These are phyloP conservation scores for Paragorgia papillata DNA, from an alignment of 92 coral and sea anemone species.

Conservation along the genomic window DNA sequence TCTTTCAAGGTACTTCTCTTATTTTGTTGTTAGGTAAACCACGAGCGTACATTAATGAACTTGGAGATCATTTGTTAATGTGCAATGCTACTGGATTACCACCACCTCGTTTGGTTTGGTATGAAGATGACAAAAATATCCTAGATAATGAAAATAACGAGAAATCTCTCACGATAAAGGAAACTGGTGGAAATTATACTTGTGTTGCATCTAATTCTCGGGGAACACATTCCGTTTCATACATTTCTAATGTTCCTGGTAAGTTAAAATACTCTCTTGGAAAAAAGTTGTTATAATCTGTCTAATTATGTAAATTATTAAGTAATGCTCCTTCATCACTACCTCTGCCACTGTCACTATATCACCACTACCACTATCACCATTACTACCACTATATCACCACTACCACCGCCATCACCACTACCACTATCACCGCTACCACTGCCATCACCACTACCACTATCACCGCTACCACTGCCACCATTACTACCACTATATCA, in stretches of 20 bases:
- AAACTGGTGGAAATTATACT: constrained; percentile 65
- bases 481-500: no score
- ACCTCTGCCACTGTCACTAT: no score
- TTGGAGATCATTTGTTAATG: constrained; percentile 51
- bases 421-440: no score
- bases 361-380: no score
- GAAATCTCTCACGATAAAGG: constrained; percentile 33
- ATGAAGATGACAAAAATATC: constrained; percentile 31
- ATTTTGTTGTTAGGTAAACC: constrained; percentile 35
- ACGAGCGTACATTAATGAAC: constrained; percentile 15
- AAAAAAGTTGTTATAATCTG: no score
- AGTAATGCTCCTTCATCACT: no score
- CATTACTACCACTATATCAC: no score
- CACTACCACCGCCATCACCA: no score
- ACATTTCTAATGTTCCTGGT: constrained; percentile 53
- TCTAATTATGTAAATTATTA: no score
- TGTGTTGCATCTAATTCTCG: constrained; percentile 59
- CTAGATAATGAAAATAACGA: constrained; percentile 31
- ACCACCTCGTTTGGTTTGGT: constrained; percentile 60
- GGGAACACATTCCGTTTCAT: constrained; percentile 50
- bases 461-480: no score
- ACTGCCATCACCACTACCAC: no score
- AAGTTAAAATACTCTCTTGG: background rate
- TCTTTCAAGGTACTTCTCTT: background rate
- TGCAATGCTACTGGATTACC: constrained; percentile 63